Conservation (phyloP, 2,797 vertebrate species). For the Megaceryle alcyon region DNA sequence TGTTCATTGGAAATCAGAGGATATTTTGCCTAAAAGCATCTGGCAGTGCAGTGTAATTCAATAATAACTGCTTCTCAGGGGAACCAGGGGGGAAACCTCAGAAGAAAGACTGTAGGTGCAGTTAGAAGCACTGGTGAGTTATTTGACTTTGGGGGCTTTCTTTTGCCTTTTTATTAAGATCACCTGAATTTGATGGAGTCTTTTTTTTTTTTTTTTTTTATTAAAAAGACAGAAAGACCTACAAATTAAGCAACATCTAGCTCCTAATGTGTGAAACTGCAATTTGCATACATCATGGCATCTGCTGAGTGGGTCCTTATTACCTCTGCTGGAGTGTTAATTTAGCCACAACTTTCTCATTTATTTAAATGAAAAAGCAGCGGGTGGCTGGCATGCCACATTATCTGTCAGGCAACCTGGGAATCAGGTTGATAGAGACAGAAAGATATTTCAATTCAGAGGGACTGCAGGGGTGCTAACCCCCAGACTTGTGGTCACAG, state of each 20-base stretch:
- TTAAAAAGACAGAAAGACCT: constrained; percentile 10
- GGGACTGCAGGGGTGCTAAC: not conserved
- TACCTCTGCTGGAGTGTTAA: constrained; percentile 67
- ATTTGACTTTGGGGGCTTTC: not conserved
- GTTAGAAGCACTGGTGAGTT: not conserved
- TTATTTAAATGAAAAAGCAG: constrained; percentile 72
- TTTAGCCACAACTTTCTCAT: constrained; percentile 70
- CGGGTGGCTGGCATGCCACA: constrained; percentile 29
- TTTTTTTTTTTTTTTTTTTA: not conserved
- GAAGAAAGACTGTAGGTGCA: not conserved
- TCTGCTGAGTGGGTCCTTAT: constrained; percentile 63
- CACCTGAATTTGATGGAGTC: not conserved
- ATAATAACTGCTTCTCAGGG: not conserved
- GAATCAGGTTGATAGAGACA: constrained; percentile 32
- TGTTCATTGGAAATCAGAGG: not conserved
- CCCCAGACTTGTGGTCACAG: not conserved
- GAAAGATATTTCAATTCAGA: constrained; percentile 32
- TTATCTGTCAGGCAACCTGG: constrained; percentile 57
- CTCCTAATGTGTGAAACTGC: constrained; percentile 67
- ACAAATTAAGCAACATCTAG: constrained; percentile 62
- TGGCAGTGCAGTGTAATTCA: not conserved
- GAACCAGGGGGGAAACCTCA: not conserved
- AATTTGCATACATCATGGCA: constrained; percentile 68
- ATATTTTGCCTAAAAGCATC: constrained; percentile 17
- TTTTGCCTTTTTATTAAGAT: not conserved